Base-by-base conservation (phyloP, 2,113 vertebrate genomes). In the Andinoacara biseriatus region DNA sequence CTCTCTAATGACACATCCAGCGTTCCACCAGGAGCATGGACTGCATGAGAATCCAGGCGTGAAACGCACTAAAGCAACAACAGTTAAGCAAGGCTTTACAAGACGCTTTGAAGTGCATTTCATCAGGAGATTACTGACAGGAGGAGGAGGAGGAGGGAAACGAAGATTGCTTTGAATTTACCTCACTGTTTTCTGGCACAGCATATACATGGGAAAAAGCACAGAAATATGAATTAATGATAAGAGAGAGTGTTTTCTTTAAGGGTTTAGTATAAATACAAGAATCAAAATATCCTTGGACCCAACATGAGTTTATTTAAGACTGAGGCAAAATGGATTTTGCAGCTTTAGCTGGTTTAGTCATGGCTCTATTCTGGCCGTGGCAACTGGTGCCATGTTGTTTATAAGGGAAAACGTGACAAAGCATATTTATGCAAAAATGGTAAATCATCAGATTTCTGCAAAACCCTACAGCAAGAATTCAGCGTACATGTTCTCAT, bases 101-200 rank as follows among this genome's bases (percentile, higher is more conserved):
- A 72, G 83, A 56, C 1, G 15, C 89, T 92, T 92, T 92, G 88
- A 94, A 89, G 88, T 81, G 59, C 86, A 84, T 91, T 92, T 92
- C 90, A 88, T 67, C 86, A 29, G 31, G 76, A 89, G 92, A 90
- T 92, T 90, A 90, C 74, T 26, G 29, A 77, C 80, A 72, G 74
- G 52, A 89, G 75, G 38, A 59, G 78, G 38, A 59, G 78, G 26
- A 65, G 60, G 24, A 60, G 20, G 60, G 31, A 63, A 46, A 60
- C 78, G 54, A 62, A 81, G 35, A 80, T 56, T 49, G 61, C 54
- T 78, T 82, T 81, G 63, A 83, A 85, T 82, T 58, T 58, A 76
- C 38, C 52, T 33, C 35, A 49, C 35, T 56, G 43, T 63, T 75
- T 87, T 82, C 26, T 60, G 24, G 69, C 54, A 74, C 17, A 4